A percentile compares a stretch with the other conserved stretches of the same genome.
phyloP scores from a whole-genome alignment of 2,888 invertebrate species.

The Caenorhabditis zanzibari region DNA sequence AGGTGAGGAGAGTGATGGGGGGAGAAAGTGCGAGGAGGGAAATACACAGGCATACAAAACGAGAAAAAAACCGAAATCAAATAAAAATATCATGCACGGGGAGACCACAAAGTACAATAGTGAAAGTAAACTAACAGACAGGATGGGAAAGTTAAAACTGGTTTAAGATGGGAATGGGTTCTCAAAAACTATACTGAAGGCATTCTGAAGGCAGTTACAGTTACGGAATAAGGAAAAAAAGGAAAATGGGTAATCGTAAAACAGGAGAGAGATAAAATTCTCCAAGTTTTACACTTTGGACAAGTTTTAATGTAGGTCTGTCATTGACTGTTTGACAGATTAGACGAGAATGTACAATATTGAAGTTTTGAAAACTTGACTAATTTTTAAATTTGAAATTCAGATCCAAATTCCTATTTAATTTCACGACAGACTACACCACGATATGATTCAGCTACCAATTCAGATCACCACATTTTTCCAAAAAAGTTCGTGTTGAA shows the following conservation, averaged over 20 bases:
- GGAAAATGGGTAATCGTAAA: neutral
- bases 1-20: constrained; percentile 24
- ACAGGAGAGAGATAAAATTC: neutral
- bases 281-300: no score
- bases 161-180: constrained; percentile 16
- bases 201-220: neutral
- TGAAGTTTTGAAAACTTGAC: no score
- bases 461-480: neutral
- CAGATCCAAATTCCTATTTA: no score
- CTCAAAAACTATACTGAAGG: no score
- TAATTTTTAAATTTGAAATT: no score
- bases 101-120: constrained; percentile 34
- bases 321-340: no score
- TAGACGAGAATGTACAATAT: no score
- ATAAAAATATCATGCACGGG: constrained; percentile 53
- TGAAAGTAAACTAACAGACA: constrained; percentile 3
- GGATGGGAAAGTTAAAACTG: constrained; percentile 24
- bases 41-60: constrained; percentile 21
- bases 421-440: no score
- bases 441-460: neutral
- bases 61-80: constrained; percentile 46
- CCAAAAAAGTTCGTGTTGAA: constrained; percentile 6
- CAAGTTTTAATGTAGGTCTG: no score
- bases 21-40: constrained; percentile 11
- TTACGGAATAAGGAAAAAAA: neutral